Evolutionary conservation across 2,113 vertebrate genomes (phyloP).

Genomic region (Hemichromis elongatus): DNA sequence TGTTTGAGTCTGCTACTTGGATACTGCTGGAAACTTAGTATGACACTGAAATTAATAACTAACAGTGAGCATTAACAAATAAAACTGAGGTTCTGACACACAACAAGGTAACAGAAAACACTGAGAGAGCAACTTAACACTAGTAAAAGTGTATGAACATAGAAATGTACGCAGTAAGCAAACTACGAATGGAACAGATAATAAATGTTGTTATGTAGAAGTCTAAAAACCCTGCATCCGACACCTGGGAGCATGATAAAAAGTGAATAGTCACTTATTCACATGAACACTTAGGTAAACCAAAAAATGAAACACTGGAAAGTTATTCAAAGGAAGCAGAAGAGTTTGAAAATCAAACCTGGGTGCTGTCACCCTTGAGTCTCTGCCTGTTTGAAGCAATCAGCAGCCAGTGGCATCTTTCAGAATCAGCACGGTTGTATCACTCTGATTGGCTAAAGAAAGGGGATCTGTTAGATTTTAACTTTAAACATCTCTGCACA

Average conservation of each 20-base stretch:
- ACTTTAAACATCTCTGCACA: constrained; percentile 42
- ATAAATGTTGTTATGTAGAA: neutral
- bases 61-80: neutral
- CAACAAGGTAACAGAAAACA: neutral
- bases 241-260: neutral
- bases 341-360: neutral
- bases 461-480: constrained; percentile 27
- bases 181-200: neutral
- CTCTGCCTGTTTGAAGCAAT: neutral
- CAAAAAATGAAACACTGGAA: neutral
- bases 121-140: neutral
- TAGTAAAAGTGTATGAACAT: neutral
- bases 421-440: constrained; percentile 11
- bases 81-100: neutral
- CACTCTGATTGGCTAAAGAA: constrained; percentile 21
- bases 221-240: neutral
- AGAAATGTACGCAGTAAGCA: neutral
- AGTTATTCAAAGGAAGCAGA: neutral
- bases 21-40: neutral
- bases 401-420: neutral
- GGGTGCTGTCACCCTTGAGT: neutral
- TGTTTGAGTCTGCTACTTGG: neutral
- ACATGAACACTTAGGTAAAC: neutral
- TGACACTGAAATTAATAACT: neutral
- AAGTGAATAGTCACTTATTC: neutral